phyloP scores from a whole-genome alignment of 2,113 vertebrate genomes.

The Mustelus asterias region DNA sequence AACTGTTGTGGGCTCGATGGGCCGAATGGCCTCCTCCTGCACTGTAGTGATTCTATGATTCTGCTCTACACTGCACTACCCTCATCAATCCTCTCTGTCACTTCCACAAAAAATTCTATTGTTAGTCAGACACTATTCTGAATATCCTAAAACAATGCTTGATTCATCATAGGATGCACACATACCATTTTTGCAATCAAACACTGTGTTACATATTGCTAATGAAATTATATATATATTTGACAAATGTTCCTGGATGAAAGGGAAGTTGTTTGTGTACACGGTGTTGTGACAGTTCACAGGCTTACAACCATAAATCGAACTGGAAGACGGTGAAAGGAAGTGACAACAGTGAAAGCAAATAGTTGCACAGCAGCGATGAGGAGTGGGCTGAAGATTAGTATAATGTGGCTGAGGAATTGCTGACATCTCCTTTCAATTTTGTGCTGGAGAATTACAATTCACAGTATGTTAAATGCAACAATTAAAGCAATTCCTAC shows the following conservation, averaged over 20 bases:
- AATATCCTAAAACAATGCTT: background rate
- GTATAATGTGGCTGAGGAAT: slow-evolving; percentile 41
- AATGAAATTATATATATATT: background rate
- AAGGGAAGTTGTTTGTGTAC: slow-evolving; percentile 41
- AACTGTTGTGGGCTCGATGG: too few species aligned
- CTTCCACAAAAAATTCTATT: too few species aligned
- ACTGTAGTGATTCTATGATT: too few species aligned
- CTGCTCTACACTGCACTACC: too few species aligned
- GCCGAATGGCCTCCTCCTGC: too few species aligned
- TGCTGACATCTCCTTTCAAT: slow-evolving; percentile 42
- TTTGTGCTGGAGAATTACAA: slow-evolving; percentile 41
- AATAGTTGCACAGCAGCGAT: slow-evolving; percentile 38
- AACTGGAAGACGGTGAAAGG: slow-evolving; percentile 32
- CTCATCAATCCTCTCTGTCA: too few species aligned
- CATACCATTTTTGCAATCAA: background rate
- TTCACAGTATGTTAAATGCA: slow-evolving; percentile 12
- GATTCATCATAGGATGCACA: background rate
- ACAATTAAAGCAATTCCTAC: slow-evolving; percentile 22
- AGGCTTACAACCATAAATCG: slow-evolving; percentile 39
- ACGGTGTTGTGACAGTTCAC: slow-evolving; percentile 40
- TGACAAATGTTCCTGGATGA: slow-evolving; percentile 36
- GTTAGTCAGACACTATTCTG: too few species aligned
- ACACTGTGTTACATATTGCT: background rate
- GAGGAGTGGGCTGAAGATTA: slow-evolving; percentile 31
- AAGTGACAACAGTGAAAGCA: slow-evolving; percentile 39